Base-by-base conservation (phyloP, 2,888 invertebrate genomes). In the Tenthredo livida region DNA sequence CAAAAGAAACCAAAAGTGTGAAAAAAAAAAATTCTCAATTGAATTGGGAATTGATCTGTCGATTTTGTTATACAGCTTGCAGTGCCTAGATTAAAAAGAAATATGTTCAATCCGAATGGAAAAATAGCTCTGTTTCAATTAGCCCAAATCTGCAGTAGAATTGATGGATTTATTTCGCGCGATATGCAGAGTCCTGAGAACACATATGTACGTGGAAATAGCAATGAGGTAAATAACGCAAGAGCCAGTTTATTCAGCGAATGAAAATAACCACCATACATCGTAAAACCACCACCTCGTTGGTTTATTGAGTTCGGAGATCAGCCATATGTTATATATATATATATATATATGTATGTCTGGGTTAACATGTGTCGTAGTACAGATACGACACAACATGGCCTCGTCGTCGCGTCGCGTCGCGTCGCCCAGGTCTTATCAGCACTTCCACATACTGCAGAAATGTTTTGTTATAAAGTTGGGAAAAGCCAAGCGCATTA, bases 361-460 rank as follows among this genome's bases (percentile, higher is more conserved):
- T n/a, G 73, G 50, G 77, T 54, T 77, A 77, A 77, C 77, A 77
- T 54, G 77, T 77, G 77, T 54, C 54, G 54, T n/a, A 54, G 50
- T 7, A 17, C 15, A 54, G 77, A 77, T 77, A 77, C 77, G 50
- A 50, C 17, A 15, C 5, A 17, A 54, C 25, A 67, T 33, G 67
- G 17, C 29, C 29, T 33, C 77, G 3, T 15, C 54, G 50, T 77
- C n/a, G n/a, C n/a, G n/a, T n/a, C n/a, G n/a, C n/a, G n/a, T n/a
- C n/a, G n/a, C n/a, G n/a, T n/a, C 54, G 77, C 10, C 15, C 54
- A 33, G 3, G 4, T 25, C 50, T 29, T 54, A 77, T 73, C 43
- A 43, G 43, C 4, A 43, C 9, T n/a, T 43, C 40, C 72, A 40
- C 72, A 43, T 25, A 37, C 37, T 40, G 25, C 25, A 12, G 10